Base-by-base conservation (phyloP, 2,113 vertebrate species). In the Strix aluco region DNA sequence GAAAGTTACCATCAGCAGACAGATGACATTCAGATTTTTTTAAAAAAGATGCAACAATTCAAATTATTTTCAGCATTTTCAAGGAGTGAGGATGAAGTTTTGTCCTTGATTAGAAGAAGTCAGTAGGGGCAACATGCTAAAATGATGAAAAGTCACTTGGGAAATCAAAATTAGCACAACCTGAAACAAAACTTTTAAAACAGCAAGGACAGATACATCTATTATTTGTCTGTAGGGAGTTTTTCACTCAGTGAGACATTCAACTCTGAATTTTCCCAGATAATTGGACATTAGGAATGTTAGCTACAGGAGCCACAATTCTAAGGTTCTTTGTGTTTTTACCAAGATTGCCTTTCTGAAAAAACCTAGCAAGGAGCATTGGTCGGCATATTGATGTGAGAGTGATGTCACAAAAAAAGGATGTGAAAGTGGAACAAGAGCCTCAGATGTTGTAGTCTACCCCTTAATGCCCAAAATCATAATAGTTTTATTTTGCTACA, bases 401-500 rank as follows among this genome's bases (percentile, higher is more conserved):
- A 42, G 10, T 49, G 77, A 67, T 13, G 5, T 40, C 46, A 59
- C 1, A 2, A 57, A 70, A 70, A 20, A 92, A 40, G 26, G 22
- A 49, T 61, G 17, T 66, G 42, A n/a, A 75, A 66, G 16, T 42
- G 5, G 23, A 88, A 54, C 7, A 51, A 77, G 20, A 61, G 2
- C 22, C 26, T 71, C 42, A 59, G 30, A 67, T 86, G 86, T 12
- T 16, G 4, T 30, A 38, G 4, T 40, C n/a, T 81, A 18, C 15
- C 27, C n/a, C 20, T 63, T 59, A 88, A 42, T 27, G 29, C 20
- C 62, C 7, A 61, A 73, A 81, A 25, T 77, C 13, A 11, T 86
- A 83, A 55, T 32, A 47, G 66, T 73, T 87, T 47, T 81, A 8
- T 93, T 95, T 92, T 82, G 51, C 44, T 88, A 55, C 19, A 88